phyloP scores from a whole-genome alignment of 2,797 vertebrate species.

The Arrhamphus sclerolepis region DNA sequence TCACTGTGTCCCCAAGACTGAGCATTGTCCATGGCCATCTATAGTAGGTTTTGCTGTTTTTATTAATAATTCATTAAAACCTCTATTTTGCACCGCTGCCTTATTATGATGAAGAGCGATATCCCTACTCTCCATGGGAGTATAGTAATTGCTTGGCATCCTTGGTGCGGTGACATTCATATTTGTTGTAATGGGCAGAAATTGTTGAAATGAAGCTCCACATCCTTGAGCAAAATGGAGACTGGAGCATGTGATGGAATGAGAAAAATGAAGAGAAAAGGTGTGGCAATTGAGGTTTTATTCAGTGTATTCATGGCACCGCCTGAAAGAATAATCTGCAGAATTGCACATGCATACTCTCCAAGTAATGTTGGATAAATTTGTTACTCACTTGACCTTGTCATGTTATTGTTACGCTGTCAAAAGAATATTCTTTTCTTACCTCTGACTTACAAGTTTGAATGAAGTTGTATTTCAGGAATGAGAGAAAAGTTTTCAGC shows the following conservation, averaged over 20 bases:
- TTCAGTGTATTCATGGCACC: neutral
- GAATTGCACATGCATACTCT: conserved; percentile 14
- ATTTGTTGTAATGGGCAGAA: conserved; percentile 4
- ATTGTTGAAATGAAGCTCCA: neutral
- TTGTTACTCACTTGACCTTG: conserved; percentile 20
- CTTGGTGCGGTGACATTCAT: neutral
- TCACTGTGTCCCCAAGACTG: no score
- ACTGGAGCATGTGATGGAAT: conserved; percentile 5
- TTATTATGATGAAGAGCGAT: neutral
- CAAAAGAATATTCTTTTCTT: conserved; percentile 19
- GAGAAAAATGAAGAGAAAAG: conserved; percentile 2
- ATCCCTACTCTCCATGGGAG: neutral
- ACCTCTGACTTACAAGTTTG: conserved; percentile 33
- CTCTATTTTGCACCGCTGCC: neutral
- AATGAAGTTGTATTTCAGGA: conserved; percentile 39
- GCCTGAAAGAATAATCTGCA: neutral
- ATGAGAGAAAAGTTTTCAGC: conserved; percentile 37
- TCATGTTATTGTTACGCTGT: conserved; percentile 23
- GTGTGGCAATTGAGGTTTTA: neutral
- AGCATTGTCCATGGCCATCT: no score
- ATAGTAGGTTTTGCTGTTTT: neutral
- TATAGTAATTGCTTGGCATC: neutral
- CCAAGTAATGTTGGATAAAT: conserved; percentile 11
- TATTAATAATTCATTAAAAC: neutral
- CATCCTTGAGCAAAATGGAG: neutral